Base-by-base conservation (phyloP, 2,113 vertebrate species). In the Crotalus tigris region DNA sequence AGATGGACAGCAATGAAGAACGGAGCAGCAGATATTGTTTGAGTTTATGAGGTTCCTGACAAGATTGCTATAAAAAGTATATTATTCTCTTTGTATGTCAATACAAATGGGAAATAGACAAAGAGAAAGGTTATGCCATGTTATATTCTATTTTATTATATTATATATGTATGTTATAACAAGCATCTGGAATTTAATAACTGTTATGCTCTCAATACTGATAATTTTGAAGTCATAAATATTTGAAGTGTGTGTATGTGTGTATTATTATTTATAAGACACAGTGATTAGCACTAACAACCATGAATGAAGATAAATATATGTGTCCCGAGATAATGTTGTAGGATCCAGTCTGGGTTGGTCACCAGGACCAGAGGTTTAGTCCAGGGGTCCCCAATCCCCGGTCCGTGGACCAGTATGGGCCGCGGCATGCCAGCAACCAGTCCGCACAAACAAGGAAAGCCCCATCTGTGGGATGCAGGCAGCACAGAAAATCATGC, bases 1-100 rank as follows among this genome's bases (percentile, higher is more conserved):
- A 23, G 69, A 91, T 29, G 91, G n/a, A 53, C 85, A 89, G 10
- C 51, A 91, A 44, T 57, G 54, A 90, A 94, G n/a, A 94, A 92
- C 88, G 61, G 92, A 91, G 44, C 10, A 94, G 21, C 33, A 91
- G 88, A 92, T 44, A 85, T 51, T 57, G 44, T 61, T 57, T 33
- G 44, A 61, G 59, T 69, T 53, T 85, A 13, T 17, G 49, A 92
- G 29, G 33, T 39, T 53, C 21, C 3, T 64, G 24, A 9, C 24
- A 11, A 58, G 51, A 87, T 54, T 55, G 51, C 39, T 75, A 55
- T 75, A 75, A 92, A 92, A 88, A 54, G 9, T 85, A 81, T 75
- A 24, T 1, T 55, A 17, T 58, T 44, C 89, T 49, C 39, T 55
- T 39, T 39, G 33, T 81, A 19, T 39, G n/a, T 81, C 69, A 81